Evolutionary conservation across 2,888 invertebrate species (phyloP).

Genomic region (Eilema caniola): DNA sequence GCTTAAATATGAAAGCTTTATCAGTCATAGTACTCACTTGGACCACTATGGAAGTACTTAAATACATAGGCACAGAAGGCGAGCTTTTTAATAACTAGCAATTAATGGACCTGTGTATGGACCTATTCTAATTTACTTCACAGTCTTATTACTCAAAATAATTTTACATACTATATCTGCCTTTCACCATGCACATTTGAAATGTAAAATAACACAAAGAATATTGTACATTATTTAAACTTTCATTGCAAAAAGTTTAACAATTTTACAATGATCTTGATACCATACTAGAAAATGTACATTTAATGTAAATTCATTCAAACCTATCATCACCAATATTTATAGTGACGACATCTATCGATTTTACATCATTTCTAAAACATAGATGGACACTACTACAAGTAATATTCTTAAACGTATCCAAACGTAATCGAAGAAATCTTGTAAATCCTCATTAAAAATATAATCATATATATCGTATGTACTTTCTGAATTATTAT

Average conservation of each 20-base stretch:
- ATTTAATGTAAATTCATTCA: not conserved
- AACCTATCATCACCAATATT: not conserved
- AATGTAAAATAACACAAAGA: not conserved
- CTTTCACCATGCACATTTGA: not conserved
- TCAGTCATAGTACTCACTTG: not conserved
- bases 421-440: constrained; percentile 80
- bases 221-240: not conserved
- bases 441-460: constrained; percentile 68
- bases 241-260: constrained; percentile 3
- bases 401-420: constrained; percentile 73
- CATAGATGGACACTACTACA: constrained; percentile 76
- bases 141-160: constrained; percentile 32
- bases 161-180: not conserved
- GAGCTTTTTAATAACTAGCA: not conserved
- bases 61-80: not conserved
- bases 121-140: not conserved
- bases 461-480: constrained; percentile 62
- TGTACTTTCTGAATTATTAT: constrained; percentile 39
- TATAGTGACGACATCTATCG: not conserved
- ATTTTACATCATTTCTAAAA: constrained; percentile 81
- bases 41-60: not conserved
- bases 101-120: not conserved
- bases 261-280: not conserved
- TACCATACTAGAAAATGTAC: not conserved
- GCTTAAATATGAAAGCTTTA: not conserved